Evolutionary conservation across 1,140 invertebrate genomes (phyloP).

Genomic region (Drosophila albomicans): DNA sequence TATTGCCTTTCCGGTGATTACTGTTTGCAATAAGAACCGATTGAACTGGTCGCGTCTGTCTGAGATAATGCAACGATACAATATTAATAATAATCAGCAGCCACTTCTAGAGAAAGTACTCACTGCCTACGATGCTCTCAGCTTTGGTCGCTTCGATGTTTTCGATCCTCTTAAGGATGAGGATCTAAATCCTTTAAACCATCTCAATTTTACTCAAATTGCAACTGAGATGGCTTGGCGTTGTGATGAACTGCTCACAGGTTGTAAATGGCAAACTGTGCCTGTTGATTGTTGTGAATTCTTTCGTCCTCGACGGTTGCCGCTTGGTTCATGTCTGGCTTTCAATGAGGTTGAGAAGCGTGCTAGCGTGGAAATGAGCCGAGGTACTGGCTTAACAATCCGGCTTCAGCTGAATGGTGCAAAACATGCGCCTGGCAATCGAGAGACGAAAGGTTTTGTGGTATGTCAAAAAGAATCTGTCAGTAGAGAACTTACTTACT

Average conservation of each 20-base stretch:
- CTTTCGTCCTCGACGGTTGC: conserved; percentile 56
- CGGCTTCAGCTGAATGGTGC: conserved; percentile 33
- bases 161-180: conserved; percentile 33
- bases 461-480: conserved; percentile 19
- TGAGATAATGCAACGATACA: conserved; percentile 46
- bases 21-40: conserved; percentile 76
- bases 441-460: conserved; percentile 54
- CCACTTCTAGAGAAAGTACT: conserved; percentile 52
- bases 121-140: conserved; percentile 60
- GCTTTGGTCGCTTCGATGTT: conserved; percentile 52
- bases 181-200: conserved; percentile 44
- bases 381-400: conserved; percentile 40
- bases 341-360: conserved; percentile 67
- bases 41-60: conserved; percentile 73
- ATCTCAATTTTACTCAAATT: conserved; percentile 72
- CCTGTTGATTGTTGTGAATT: conserved; percentile 57
- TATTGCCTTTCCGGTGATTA: conserved; percentile 71
- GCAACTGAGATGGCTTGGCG: conserved; percentile 66
- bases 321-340: conserved; percentile 53
- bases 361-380: conserved; percentile 22
- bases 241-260: conserved; percentile 61
- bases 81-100: conserved; percentile 28
- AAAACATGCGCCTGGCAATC: conserved; percentile 57
- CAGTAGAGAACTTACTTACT: neutral
- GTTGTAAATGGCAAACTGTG: conserved; percentile 58